Base-by-base conservation (phyloP, 2,888 invertebrate genomes). In the Cordilura impudica region DNA sequence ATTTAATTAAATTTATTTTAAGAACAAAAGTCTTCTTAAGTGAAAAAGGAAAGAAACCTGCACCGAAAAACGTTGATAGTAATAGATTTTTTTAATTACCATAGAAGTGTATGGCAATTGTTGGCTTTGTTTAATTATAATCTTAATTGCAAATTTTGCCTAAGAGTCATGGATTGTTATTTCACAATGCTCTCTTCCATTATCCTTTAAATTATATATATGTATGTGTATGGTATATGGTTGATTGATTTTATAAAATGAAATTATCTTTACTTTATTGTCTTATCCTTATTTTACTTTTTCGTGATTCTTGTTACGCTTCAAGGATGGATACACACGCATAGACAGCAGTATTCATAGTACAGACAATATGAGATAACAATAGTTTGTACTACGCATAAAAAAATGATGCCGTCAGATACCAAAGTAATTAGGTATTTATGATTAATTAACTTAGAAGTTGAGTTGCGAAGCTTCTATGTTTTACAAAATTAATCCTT, bases 381-480 rank as follows among this genome's bases (percentile, higher is more conserved):
- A 39, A n/a, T n/a, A 12, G 12, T 43, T 26, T 47, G 12, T 60
- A 51, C 16, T 14, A 2, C 14, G 21, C 4, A 7, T 67, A 12
- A 1, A 19, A 45, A 31, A 51, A 43, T 47, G 23, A 51, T 49
- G 18, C 54, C 56, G 49, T 65, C 63, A 58, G 12, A 39, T 70
- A 58, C 66, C 53, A 71, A 77, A 66, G 74, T 61, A 71, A 71
- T 78, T 78, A 74, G 53, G 49, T 53, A 70, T 78, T 78, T 70
- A 78, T 70, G 74, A 78, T 70, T 78, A 74, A 74, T 73, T 73
- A 74, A 58, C 29, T 54, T 54, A 35, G 35, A 70, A 60, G 73
- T 63, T 65, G 18, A 45, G 49, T 60, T 71, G n/a, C 16, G 12
- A n/a, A 35, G 19, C 35, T 49, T 6, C 54, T 14, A 29, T n/a